Evolutionary conservation across 2,113 vertebrate genomes (phyloP), one percentile per base, ranked within the genome.

Genomic region (Thryonomys swinderianus): DNA sequence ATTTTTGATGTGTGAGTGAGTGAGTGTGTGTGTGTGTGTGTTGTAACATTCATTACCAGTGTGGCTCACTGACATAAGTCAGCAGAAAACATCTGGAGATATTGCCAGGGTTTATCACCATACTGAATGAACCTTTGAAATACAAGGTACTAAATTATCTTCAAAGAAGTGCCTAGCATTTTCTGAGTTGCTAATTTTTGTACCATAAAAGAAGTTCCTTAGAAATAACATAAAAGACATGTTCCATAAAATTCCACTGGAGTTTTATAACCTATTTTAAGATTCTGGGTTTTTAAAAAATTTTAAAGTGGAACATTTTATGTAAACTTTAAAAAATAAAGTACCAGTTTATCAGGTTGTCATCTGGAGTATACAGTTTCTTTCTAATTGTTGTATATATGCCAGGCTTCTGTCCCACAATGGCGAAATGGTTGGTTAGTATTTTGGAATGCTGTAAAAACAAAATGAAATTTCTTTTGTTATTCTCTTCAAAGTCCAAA

Each of bases 361-460:
- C 0, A 4, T 27, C 0, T 62, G 96, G 2, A 30, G 1, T 0
- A 37, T 95, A 96, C 5, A 0, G 0, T 34, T 18, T 88, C 34
- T 0, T 83, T 64, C 76, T 88, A 59, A 81, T 48, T 93, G 40
- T 0, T 79, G 66, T 97, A 16, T n/a, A 4, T 85, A 96, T 18
- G 85, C 0, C 0, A 83, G 94, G 78, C 5, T 51, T 18, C 67
- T 97, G 85, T 87, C 96, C 96, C 93, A 98, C 90, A 74, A 85
- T 79, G 21, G 82, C 40, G 59, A 98, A 14, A 32, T 88, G 71
- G 34, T 30, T 96, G 51, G 59, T 48, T 3, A 97, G 67, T 85
- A 80, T 16, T 66, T 13, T 30, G 73, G 97, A 98, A 95, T 85
- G 81, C 93, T 96, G 67, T 83, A 94, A 95, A 95, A 94, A 64